Evolutionary conservation across 2,888 invertebrate species (phyloP), one percentile per base, ranked within the genome.

Genomic region (Spialia ferax): DNA sequence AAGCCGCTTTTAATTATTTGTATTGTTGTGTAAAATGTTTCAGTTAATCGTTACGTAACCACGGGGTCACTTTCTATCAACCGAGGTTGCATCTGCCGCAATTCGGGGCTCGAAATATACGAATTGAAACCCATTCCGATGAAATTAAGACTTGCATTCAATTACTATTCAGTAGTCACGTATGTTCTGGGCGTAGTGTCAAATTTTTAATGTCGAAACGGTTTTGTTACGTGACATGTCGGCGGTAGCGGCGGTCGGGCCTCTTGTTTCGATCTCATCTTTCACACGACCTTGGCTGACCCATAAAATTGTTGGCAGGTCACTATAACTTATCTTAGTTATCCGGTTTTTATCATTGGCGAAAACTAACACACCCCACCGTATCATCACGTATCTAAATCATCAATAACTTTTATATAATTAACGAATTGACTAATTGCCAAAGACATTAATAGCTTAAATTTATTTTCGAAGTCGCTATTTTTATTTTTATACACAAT

Each of bases 151-250:
- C 56, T 72, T 73, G 68, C 79, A 84, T 86, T 85, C 68, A 76
- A 75, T 75, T 81, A 72, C 62, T 70, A 67, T 45, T 65, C n/a
- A 42, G 65, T 66, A 61, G 79, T 81, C 82, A 83, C 80, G 79
- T 84, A 77, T 80, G 76, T 74, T 79, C 75, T 76, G 77, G 76
- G 75, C 77, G 71, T 78, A 89, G 91, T 85, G 83, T 91, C 90
- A 86, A 90, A 91, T 93, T 91, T 54, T 89, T 89, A 84, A 85
- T 89, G 86, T 84, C 76, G 79, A 79, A 86, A 88, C 82, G 84
- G 84, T 86, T 84, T 78, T 80, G 85, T 85, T 87, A 85, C 84
- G 82, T 87, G 84, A 84, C 84, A 80, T 83, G 77, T 80, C 79
- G 81, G 79, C 80, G 79, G 74, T 60, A 72, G 80, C 79, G 78